Evolutionary conservation across 1,140 invertebrate species (phyloP), one percentile per base, ranked within the genome.

Genomic region (Drosophila kepulauana): DNA sequence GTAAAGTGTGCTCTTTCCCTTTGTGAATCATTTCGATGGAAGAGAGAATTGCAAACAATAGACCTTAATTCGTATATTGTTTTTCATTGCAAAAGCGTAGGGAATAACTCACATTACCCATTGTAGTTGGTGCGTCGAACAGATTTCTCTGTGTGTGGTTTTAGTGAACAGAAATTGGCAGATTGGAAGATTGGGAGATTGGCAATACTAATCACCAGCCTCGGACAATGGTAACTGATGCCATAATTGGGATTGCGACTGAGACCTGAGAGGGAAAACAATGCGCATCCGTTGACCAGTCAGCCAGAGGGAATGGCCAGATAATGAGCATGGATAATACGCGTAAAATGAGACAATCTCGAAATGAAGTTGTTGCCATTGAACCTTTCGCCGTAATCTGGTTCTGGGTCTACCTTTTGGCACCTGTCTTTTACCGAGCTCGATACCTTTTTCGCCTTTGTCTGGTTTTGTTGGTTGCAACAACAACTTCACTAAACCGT

Each of bases 281-380:
- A 88, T 72, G 81, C 33, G 0, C 48, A 61, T 35, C 61, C 49
- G 25, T 33, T 51, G 66, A 54, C 56, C 66, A 38, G 54, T 4
- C 15, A 20, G n/a, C 41, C 38, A 56, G 11, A 38, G 20, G 57
- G 68, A 64, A 57, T 65, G 43, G 5, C 43, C 61, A 63, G 52
- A 63, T 70, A 75, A 71, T 71, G 73, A 52, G 16, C 61, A 15
- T 20, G 45, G 73, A 66, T 87, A 80, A 87, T 87, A 56, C 65
- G 77, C 75, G 81, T 89, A 89, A 89, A 88, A 88, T 58, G 85
- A 88, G 85, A 70, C 77, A 65, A 87, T 75, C 73, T 69, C 7
- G 30, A 75, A 67, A 88, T 88, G 70, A 88, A 78, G 84, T 77
- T 75, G 70, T 88, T 57, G 35, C 35, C 61, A 33, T 25, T 28